Conservation (phyloP, 2,888 invertebrate species). For the Torymus tubicola region DNA sequence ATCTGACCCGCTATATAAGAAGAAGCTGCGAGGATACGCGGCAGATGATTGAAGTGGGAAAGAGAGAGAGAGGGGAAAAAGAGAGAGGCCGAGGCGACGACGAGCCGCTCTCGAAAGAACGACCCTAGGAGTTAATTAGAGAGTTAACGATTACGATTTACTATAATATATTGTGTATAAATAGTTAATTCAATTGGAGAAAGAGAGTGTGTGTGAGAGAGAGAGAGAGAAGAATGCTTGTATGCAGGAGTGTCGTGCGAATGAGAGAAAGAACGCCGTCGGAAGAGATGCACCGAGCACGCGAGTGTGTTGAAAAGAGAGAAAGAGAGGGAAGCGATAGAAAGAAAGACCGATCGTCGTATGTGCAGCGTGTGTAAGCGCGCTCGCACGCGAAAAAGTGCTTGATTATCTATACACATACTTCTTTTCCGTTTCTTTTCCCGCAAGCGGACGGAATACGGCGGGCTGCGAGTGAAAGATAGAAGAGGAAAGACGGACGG, state of each 20-base stretch:
- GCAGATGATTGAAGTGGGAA: not conserved
- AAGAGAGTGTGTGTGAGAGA: slow-evolving; percentile 62
- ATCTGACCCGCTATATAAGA: slow-evolving; percentile 41
- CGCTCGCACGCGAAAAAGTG: slow-evolving; percentile 1
- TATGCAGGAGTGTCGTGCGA: slow-evolving; percentile 29
- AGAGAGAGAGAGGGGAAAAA: not conserved
- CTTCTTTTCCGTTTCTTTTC: not conserved
- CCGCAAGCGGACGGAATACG: not conserved
- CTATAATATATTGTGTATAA: slow-evolving; percentile 76
- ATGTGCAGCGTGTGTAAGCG: not conserved
- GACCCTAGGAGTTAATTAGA: slow-evolving; percentile 66
- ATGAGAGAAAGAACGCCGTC: slow-evolving; percentile 59
- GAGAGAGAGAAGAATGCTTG: slow-evolving; percentile 43
- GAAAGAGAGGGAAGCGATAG: slow-evolving; percentile 8
- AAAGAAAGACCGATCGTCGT: not conserved
- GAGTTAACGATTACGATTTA: slow-evolving; percentile 74
- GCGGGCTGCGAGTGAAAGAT: slow-evolving; percentile 53
- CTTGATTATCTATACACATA: slow-evolving; percentile 17
- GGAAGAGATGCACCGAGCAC: slow-evolving; percentile 46
- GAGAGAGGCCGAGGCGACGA: slow-evolving; percentile 37
- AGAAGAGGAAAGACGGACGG: slow-evolving; percentile 40
- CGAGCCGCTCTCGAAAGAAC: slow-evolving; percentile 58
- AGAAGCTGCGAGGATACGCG: not conserved
- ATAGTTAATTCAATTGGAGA: slow-evolving; percentile 74
- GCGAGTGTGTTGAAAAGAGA: slow-evolving; percentile 47